Percentiles rank a stretch among this genome's conserved stretches.
Evolutionary conservation across 53 echinoderm and acorn worm species (phyloP).

Genomic region (Echinometra lucunter): DNA sequence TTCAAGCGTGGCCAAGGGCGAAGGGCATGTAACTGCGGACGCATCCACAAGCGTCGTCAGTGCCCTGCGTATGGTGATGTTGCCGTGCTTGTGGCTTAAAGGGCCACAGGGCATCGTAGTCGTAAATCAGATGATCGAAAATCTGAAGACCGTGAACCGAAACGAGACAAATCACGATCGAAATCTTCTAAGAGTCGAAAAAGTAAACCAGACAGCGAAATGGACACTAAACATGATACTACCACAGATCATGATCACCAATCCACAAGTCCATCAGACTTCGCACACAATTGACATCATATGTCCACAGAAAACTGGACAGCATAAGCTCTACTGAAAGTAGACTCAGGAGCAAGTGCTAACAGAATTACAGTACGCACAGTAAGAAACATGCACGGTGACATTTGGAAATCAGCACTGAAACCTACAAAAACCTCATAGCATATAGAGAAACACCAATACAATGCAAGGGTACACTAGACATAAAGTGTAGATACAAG

Average conservation of each 20-base stretch:
- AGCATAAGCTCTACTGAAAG: slow-evolving; percentile 73
- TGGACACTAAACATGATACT: not conserved
- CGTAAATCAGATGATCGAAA: not conserved
- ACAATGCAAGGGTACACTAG: slow-evolving; percentile 52
- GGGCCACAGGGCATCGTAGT: slow-evolving; percentile 74
- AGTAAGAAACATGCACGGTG: slow-evolving; percentile 62
- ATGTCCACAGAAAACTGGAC: slow-evolving; percentile 67
- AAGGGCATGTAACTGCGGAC: slow-evolving; percentile 71
- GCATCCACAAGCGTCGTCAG: slow-evolving; percentile 64
- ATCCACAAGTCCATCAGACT: not conserved
- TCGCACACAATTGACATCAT: slow-evolving; percentile 65
- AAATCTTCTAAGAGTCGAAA: slow-evolving; percentile 9
- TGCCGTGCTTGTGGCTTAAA: slow-evolving; percentile 73
- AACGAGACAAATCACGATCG: not conserved
- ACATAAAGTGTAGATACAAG: slow-evolving; percentile 47
- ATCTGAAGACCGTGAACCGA: not conserved
- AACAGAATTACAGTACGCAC: slow-evolving; percentile 76
- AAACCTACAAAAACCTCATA: not conserved
- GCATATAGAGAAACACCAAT: slow-evolving; percentile 46
- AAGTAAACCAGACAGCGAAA: not conserved
- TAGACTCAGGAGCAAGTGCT: slow-evolving; percentile 78
- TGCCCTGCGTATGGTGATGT: slow-evolving; percentile 81
- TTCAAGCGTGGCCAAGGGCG: not conserved
- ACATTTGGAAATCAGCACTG: not conserved
- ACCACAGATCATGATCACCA: not conserved